Evolutionary conservation across 2,113 vertebrate species (phyloP).

Genomic region (Nothoprocta pentlandii): DNA sequence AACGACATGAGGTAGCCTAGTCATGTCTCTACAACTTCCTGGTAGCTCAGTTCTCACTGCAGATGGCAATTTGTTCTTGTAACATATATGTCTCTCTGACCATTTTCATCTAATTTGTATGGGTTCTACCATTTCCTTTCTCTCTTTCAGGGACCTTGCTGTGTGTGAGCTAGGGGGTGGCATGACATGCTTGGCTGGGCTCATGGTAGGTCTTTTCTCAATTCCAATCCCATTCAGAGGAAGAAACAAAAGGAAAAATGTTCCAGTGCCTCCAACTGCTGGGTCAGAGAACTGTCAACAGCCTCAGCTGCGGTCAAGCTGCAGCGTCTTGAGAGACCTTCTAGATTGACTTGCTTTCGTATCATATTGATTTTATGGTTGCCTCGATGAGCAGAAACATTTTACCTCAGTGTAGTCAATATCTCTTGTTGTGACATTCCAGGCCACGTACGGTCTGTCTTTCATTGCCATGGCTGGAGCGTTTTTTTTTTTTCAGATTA

Average conservation of each 20-base stretch:
- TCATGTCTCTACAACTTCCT: conserved; percentile 85
- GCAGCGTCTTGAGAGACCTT: conserved; percentile 84
- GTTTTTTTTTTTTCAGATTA: conserved; percentile 80
- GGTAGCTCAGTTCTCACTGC: conserved; percentile 78
- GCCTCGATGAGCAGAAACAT: conserved; percentile 86
- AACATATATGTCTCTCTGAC: conserved; percentile 84
- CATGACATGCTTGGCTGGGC: conserved; percentile 94
- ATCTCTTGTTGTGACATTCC: conserved; percentile 90
- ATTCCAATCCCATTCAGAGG: conserved; percentile 86
- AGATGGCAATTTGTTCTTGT: conserved; percentile 87
- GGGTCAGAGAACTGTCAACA: conserved; percentile 85
- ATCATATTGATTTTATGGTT: conserved; percentile 89
- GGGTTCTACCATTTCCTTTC: conserved; percentile 87
- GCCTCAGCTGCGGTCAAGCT: conserved; percentile 86
- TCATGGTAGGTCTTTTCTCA: conserved; percentile 93
- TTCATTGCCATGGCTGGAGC: conserved; percentile 80
- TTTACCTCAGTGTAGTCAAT: conserved; percentile 87
- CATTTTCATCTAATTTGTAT: conserved; percentile 89
- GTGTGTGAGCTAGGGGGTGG: conserved; percentile 94
- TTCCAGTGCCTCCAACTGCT: conserved; percentile 85
- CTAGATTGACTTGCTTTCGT: conserved; percentile 88
- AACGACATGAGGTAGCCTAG: conserved; percentile 85
- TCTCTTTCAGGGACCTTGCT: conserved; percentile 88
- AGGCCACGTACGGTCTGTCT: conserved; percentile 78
- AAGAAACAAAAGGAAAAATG: conserved; percentile 85